These are phyloP conservation scores for Atractosteus spatula DNA, from an alignment of 2,113 vertebrate species.

Conservation along the genomic window DNA sequence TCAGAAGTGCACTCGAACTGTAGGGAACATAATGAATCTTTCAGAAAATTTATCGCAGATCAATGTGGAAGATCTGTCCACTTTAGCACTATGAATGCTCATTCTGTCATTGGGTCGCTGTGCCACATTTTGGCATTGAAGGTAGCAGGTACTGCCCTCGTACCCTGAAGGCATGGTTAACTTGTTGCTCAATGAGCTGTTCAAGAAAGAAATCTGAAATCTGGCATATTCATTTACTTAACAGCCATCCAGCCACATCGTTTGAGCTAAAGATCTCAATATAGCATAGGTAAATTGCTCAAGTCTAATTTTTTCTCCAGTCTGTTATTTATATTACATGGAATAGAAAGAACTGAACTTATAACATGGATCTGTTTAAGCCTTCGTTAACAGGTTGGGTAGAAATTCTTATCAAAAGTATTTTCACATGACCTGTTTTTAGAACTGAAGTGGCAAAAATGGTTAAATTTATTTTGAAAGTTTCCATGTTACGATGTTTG, in stretches of 20 bases:
- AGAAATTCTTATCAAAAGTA: too few species aligned
- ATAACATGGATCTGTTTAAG: too few species aligned
- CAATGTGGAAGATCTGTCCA: background rate
- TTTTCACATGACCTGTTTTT: too few species aligned
- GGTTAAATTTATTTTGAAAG: too few species aligned
- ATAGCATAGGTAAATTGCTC: background rate
- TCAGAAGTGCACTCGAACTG: too few species aligned
- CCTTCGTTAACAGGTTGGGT: too few species aligned
- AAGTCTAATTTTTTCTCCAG: background rate
- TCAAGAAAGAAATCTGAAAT: background rate
- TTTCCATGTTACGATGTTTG: too few species aligned
- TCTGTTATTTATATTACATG: background rate
- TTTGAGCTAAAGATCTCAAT: background rate
- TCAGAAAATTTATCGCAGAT: too few species aligned
- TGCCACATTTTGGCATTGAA: background rate
- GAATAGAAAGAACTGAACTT: too few species aligned
- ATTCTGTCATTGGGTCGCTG: background rate
- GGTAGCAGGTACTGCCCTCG: background rate
- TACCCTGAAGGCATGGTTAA: background rate
- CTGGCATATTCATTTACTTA: background rate
- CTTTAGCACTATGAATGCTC: background rate
- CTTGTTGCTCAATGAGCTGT: background rate
- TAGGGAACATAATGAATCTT: too few species aligned
- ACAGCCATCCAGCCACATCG: background rate
- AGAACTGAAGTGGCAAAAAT: too few species aligned